Evolutionary conservation across 2,888 invertebrate species (phyloP).

Genomic region (Tetragonula carbonaria): DNA sequence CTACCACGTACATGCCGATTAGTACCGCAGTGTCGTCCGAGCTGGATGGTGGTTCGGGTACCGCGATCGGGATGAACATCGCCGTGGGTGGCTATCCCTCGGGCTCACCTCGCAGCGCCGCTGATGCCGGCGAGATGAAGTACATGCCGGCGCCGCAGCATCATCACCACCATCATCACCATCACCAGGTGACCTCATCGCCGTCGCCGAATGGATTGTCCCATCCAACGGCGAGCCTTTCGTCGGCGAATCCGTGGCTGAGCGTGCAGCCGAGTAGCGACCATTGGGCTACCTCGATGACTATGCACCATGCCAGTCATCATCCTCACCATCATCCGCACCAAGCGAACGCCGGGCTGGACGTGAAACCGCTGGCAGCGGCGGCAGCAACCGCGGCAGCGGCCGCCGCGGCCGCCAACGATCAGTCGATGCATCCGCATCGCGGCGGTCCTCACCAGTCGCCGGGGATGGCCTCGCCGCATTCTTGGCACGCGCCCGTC

Average conservation of each 20-base stretch:
- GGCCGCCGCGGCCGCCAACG: constrained; percentile 82
- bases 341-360: constrained; percentile 86
- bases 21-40: constrained; percentile 91
- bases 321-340: constrained; percentile 91
- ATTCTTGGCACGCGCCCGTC: constrained; percentile 96
- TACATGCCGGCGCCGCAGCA: constrained; percentile 94
- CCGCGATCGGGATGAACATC: constrained; percentile 89
- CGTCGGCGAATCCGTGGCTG: constrained; percentile 92
- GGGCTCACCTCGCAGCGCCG: constrained; percentile 93
- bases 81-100: constrained; percentile 90
- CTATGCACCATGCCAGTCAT: constrained; percentile 87
- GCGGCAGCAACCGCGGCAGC: constrained; percentile 84
- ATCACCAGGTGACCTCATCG: constrained; percentile 88
- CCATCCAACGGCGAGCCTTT: constrained; percentile 85
- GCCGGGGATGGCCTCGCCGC: constrained; percentile 88
- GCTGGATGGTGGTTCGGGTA: constrained; percentile 87
- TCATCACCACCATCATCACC: constrained; percentile 92
- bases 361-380: constrained; percentile 92
- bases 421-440: constrained; percentile 84
- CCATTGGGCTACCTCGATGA: constrained; percentile 91
- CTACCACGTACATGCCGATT: constrained; percentile 96
- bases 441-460: constrained; percentile 82
- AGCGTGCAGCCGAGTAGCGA: constrained; percentile 91
- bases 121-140: constrained; percentile 97
- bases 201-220: constrained; percentile 88